These are phyloP conservation scores for Bicyclus anynana DNA, from an alignment of 1,140 invertebrate species.

Conservation along the genomic window DNA sequence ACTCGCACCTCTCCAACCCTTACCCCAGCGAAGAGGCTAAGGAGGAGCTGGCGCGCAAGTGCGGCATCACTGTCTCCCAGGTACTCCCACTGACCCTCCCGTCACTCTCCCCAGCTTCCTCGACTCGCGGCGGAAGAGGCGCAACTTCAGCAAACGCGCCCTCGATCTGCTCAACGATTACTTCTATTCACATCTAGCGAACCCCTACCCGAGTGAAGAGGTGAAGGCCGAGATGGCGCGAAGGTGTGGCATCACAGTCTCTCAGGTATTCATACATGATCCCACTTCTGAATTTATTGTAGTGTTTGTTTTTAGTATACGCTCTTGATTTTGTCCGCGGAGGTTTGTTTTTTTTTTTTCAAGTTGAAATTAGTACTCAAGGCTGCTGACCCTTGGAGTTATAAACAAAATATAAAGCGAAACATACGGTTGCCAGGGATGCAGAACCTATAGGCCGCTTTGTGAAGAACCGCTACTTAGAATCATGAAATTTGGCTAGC, in stretches of 20 bases:
- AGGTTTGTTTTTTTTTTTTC: no score
- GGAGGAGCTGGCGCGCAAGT: slow-evolving; percentile 99
- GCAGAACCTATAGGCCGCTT: no score
- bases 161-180: slow-evolving; percentile 35
- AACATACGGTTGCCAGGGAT: no score
- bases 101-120: slow-evolving; percentile 83
- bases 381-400: no score
- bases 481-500: no score
- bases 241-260: slow-evolving; percentile 98
- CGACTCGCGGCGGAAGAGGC: slow-evolving; percentile 97
- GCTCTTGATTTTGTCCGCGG: no score
- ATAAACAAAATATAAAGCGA: no score
- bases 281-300: neutral
- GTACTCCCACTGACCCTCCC: slow-evolving; percentile 27
- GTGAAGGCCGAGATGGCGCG: slow-evolving; percentile 99
- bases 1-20: slow-evolving; percentile 99
- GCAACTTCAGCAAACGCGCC: slow-evolving; percentile 91
- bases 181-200: slow-evolving; percentile 39
- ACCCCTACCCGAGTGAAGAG: slow-evolving; percentile 88
- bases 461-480: no score
- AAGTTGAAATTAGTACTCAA: no score
- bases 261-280: slow-evolving; percentile 43
- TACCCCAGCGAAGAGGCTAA: slow-evolving; percentile 99
- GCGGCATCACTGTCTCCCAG: slow-evolving; percentile 95
- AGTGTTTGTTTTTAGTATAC: no score